Percentiles rank a stretch among this genome's conserved stretches.
Evolutionary conservation across 30 jellyfish, hydroid and myxozoan species (phyloP).

Genomic region (Hydractinia echinata): DNA sequence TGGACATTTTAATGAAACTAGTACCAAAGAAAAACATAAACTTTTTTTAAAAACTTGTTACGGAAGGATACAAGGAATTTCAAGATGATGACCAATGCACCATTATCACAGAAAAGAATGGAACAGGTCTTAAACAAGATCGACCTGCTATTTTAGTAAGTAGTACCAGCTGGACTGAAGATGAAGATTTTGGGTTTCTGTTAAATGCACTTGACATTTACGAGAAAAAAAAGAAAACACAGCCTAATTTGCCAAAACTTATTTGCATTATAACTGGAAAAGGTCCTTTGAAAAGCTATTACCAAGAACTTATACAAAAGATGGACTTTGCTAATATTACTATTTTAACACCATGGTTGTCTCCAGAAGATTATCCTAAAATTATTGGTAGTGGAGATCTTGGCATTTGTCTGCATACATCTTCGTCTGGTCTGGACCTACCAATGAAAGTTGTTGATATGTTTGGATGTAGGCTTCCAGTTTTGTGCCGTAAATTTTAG

Average conservation of each 20-base stretch:
- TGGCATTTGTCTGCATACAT: slow-evolving; percentile 88
- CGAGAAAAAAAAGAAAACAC: slow-evolving; percentile 14
- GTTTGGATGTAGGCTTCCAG: slow-evolving; percentile 97
- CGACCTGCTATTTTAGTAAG: slow-evolving; percentile 69
- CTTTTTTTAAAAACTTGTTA: slow-evolving; percentile 23
- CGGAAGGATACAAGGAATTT: slow-evolving; percentile 13
- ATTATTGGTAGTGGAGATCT: slow-evolving; percentile 81
- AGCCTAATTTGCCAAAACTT: slow-evolving; percentile 44
- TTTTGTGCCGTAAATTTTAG: slow-evolving; percentile 81
- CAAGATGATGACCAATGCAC: not conserved
- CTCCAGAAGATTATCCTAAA: slow-evolving; percentile 74
- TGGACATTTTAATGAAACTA: slow-evolving; percentile 38
- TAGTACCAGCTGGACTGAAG: slow-evolving; percentile 99
- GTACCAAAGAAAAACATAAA: slow-evolving; percentile 56
- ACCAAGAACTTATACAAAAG: slow-evolving; percentile 24
- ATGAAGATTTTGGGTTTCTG: slow-evolving; percentile 79
- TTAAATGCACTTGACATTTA: slow-evolving; percentile 55
- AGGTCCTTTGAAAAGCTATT: slow-evolving; percentile 75
- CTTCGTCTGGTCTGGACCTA: slow-evolving; percentile 97
- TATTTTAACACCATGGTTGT: slow-evolving; percentile 83
- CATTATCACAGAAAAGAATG: slow-evolving; percentile 19
- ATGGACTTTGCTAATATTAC: slow-evolving; percentile 45
- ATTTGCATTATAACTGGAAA: slow-evolving; percentile 89
- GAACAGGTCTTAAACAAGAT: slow-evolving; percentile 15
- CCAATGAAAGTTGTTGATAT: slow-evolving; percentile 99